Evolutionary conservation across 2,797 vertebrate genomes (phyloP).

Genomic region (Arremon brunneinucha): DNA sequence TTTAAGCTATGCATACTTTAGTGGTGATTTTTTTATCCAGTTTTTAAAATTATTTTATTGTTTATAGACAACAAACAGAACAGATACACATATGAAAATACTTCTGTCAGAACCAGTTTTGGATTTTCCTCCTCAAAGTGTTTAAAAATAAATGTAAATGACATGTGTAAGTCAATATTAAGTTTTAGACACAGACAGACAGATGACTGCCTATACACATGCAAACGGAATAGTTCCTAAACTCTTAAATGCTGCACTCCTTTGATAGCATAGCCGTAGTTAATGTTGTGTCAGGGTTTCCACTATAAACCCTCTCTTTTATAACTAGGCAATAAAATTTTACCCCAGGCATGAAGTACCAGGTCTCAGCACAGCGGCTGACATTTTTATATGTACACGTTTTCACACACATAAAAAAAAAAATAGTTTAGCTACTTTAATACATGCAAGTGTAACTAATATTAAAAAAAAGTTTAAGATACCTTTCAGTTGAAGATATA

Average conservation of each 20-base stretch:
- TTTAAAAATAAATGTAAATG: neutral
- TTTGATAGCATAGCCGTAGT: conserved; percentile 36
- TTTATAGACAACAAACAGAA: neutral
- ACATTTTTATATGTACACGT: conserved; percentile 55
- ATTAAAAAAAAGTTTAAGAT: neutral
- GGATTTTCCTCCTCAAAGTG: neutral
- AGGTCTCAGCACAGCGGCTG: conserved; percentile 41
- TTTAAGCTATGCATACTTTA: neutral
- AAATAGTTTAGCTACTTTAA: conserved; percentile 25
- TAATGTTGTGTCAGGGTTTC: conserved; percentile 66
- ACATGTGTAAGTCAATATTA: neutral
- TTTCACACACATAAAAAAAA: conserved; percentile 39
- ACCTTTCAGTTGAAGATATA: neutral
- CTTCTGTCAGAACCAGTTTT: neutral
- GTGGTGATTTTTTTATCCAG: neutral
- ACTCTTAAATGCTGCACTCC: conserved; percentile 44
- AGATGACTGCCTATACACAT: neutral
- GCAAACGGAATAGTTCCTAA: neutral
- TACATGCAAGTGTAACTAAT: neutral
- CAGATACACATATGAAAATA: neutral
- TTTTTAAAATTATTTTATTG: neutral
- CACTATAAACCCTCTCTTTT: conserved; percentile 69
- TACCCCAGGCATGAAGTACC: conserved; percentile 60
- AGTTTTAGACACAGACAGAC: neutral
- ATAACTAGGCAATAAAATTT: conserved; percentile 64